These are phyloP conservation scores for Oriolus oriolus DNA, from an alignment of 2,113 vertebrate genomes.

Conservation along the genomic window DNA sequence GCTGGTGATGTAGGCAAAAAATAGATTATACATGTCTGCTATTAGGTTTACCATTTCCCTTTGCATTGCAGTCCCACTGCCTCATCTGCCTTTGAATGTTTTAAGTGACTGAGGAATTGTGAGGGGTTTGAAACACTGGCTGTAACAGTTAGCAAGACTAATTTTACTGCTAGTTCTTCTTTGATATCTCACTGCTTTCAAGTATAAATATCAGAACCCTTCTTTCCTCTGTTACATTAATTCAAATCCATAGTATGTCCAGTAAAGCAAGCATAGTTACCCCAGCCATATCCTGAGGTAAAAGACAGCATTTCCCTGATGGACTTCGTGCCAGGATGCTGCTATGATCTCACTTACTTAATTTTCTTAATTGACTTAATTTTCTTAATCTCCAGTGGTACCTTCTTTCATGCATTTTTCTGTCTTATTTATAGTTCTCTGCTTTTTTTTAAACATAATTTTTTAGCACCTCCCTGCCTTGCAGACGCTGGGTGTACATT, in stretches of 20 bases:
- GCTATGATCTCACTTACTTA: not conserved
- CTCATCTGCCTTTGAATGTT: constrained; percentile 31
- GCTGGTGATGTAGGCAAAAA: not conserved
- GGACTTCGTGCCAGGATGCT: not conserved
- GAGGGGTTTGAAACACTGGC: not conserved
- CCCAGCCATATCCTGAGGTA: not conserved
- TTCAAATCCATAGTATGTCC: not conserved
- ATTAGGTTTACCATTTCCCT: not conserved
- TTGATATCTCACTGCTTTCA: not conserved
- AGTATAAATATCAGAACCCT: not conserved
- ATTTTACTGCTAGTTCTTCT: not conserved
- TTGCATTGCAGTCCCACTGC: not conserved
- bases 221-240: not conserved
- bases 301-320: not conserved
- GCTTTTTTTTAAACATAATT: not conserved
- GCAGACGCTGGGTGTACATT: not conserved
- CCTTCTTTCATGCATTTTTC: not conserved
- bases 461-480: not conserved
- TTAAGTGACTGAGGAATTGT: constrained; percentile 10
- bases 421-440: not conserved
- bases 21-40: not conserved
- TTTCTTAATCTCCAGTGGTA: not conserved
- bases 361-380: not conserved
- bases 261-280: not conserved
- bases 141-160: not conserved